Percentiles rank a stretch among this genome's conserved stretches.
Conservation (phyloP, 2,797 vertebrate species). For the Okamejei kenojei region DNA sequence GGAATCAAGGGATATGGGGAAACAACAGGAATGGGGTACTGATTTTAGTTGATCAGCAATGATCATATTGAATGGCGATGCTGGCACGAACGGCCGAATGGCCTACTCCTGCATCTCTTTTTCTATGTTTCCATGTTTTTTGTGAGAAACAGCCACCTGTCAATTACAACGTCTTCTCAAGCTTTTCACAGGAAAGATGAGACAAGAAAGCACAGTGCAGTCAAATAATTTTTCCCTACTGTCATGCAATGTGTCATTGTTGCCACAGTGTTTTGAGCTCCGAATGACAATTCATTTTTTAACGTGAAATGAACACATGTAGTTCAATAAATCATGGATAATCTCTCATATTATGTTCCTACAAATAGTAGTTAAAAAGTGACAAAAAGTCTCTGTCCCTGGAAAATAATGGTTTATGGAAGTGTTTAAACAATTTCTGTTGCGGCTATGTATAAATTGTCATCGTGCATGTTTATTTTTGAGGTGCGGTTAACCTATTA, state of each 20-base stretch:
- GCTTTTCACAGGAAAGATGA: not conserved
- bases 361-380: too few species aligned
- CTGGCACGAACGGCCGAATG: too few species aligned
- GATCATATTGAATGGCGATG: too few species aligned
- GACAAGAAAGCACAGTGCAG: not conserved
- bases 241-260: not conserved
- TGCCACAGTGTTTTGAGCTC: not conserved
- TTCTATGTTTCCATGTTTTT: not conserved
- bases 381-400: not conserved
- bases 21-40: too few species aligned
- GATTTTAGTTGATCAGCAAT: too few species aligned
- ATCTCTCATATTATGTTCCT: not conserved
- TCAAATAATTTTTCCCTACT: not conserved
- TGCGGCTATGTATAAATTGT: not conserved
- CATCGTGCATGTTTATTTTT: not conserved
- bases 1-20: too few species aligned
- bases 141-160: not conserved
- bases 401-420: not conserved
- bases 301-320: not conserved
- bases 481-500: not conserved
- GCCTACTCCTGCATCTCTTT: too few species aligned
- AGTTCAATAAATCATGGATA: not conserved
- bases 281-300: not conserved
- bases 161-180: not conserved
- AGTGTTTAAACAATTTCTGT: not conserved